Evolutionary conservation across 2,797 vertebrate species (phyloP), one percentile per base, ranked within the genome.

Genomic region (Acipenser transmontanus): DNA sequence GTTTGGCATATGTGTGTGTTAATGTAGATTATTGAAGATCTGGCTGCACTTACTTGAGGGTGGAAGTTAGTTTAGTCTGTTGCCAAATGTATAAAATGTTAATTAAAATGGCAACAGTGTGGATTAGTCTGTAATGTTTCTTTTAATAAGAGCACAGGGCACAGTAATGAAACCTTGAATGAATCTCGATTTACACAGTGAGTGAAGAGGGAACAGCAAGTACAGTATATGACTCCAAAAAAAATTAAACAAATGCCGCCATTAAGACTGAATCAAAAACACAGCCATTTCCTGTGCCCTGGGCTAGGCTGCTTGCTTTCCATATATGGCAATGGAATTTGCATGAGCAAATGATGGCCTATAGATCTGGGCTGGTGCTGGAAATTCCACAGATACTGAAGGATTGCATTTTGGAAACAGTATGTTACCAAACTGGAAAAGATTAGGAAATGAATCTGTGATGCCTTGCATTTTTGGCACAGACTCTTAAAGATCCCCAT

Each of bases 271-370:
- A 88, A 86, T 89, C 85, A 89, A 63, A 59, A 90, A 87, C 83
- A 83, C 86, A 89, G 85, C 84, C 87, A 89, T 90, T 92, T 92
- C 91, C 88, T 91, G 85, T 80, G 77, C 74, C 71, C 78, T 1
- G 56, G 80, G 77, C 83, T 78, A 77, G 8, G 77, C 80, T 80
- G 81, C 74, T 79, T 69, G 65, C 77, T 84, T 78, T 78, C 91
- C 89, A 89, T 91, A 88, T 91, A 91, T 88, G 91, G 91, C 72
- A 67, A 91, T 87, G 89, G 90, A 91, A 92, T 91, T 91, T 91
- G 71, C 74, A 86, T 88, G 83, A 69, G 74, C 77, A 78, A 82
- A 82, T 68, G 81, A 83, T 69, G 69, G 83, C 79, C 84, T 87
- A 78, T 80, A 81, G 85, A 85, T 81, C 71, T 69, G 50, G 70